phyloP scores from a whole-genome alignment of 2,888 invertebrate genomes.

The Coelinius sp. region DNA sequence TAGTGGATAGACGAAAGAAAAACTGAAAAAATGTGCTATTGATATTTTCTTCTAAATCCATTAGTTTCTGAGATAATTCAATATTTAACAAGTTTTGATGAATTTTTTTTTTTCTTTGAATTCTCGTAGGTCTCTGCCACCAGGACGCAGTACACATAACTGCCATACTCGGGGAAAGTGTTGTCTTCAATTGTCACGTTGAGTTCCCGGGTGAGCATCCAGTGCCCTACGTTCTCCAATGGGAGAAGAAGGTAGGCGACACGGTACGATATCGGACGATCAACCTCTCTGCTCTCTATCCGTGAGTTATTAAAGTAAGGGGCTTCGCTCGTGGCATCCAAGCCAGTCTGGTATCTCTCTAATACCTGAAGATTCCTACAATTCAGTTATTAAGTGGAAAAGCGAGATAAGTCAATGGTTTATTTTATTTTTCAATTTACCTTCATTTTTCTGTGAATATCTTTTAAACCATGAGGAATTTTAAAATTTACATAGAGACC shows the following conservation, averaged over 20 bases:
- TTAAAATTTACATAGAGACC: not conserved
- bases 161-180: conserved; percentile 96
- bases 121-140: conserved; percentile 77
- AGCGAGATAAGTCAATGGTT: not conserved
- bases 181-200: conserved; percentile 98
- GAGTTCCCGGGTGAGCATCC: conserved; percentile 96
- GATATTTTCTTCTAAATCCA: not conserved
- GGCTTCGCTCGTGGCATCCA: conserved; percentile 60
- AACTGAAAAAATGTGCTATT: not conserved
- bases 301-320: conserved; percentile 66
- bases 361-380: not conserved
- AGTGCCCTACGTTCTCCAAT: conserved; percentile 97
- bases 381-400: conserved; percentile 3
- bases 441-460: not conserved
- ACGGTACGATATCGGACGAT: conserved; percentile 85
- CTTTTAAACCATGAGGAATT: not conserved
- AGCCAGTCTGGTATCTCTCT: conserved; percentile 53
- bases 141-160: conserved; percentile 97
- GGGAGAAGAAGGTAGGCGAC: conserved; percentile 99
- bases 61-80: not conserved
- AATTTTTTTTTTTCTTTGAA: not conserved
- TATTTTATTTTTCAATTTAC: not conserved
- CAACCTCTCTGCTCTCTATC: conserved; percentile 70
- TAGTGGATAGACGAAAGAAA: not conserved
- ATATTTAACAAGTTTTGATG: not conserved